Percentiles rank a stretch among this genome's conserved stretches.
phyloP scores from a whole-genome alignment of 2,113 vertebrate species.

The Mellivora capensis region DNA sequence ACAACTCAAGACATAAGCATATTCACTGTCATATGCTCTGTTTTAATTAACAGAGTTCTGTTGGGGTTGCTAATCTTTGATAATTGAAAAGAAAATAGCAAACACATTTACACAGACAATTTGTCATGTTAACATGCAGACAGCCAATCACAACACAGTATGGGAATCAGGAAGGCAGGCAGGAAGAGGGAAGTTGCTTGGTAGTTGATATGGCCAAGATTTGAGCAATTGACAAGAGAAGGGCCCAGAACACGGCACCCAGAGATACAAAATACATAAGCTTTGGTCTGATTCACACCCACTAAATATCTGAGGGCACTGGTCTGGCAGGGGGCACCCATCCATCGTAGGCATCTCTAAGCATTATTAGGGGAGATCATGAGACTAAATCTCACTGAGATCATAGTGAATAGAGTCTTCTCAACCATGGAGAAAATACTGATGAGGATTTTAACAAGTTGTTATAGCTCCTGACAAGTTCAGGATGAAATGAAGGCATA shows the following conservation, averaged over 20 bases:
- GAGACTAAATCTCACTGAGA: neutral
- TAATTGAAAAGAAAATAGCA: neutral
- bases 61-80: neutral
- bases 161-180: too few relatives aligned
- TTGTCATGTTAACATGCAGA: neutral
- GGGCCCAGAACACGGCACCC: neutral
- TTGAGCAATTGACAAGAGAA: neutral
- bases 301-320: too few relatives aligned
- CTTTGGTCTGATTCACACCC: neutral
- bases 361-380: rapidly evolving
- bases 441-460: neutral
- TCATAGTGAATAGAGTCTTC: neutral
- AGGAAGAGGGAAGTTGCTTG: neutral
- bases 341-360: neutral
- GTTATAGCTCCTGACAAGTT: neutral
- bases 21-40: neutral
- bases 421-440: neutral
- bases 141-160: neutral
- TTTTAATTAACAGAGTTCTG: neutral
- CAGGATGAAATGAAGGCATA: neutral
- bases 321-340: neutral
- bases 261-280: neutral
- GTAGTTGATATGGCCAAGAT: neutral
- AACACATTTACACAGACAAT: neutral
- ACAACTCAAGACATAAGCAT: neutral